phyloP scores from a whole-genome alignment of 2,888 invertebrate species.

The Eristalis pertinax region DNA sequence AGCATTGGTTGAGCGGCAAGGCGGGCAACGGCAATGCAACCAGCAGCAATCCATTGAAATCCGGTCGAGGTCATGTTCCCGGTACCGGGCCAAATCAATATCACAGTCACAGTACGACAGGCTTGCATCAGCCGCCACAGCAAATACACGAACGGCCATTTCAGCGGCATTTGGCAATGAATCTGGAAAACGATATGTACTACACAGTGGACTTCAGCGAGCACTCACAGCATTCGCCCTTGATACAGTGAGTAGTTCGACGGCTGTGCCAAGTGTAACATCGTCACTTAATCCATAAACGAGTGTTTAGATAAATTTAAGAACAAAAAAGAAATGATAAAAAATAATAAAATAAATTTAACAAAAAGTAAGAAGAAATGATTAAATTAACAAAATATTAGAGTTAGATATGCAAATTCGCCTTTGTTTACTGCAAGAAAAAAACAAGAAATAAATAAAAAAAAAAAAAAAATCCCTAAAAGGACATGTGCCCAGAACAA shows the following conservation, averaged over 20 bases:
- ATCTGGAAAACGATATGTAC: conserved; percentile 88
- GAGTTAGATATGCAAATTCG: conserved; percentile 65
- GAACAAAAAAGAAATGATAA: too few relatives aligned
- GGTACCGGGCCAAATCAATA: conserved; percentile 74
- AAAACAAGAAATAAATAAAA: neutral
- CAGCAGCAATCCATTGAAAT: conserved; percentile 70
- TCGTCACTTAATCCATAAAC: conserved; percentile 47
- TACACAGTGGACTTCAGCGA: conserved; percentile 90
- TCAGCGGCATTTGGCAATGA: conserved; percentile 83
- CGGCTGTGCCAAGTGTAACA: conserved; percentile 28
- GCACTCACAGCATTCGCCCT: conserved; percentile 87
- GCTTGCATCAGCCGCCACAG: conserved; percentile 75
- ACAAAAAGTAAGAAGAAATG: conserved; percentile 15
- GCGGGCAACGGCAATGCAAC: conserved; percentile 75
- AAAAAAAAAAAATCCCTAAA: neutral
- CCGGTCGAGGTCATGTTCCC: conserved; percentile 63
- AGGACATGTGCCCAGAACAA: neutral
- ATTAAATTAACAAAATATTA: conserved; percentile 39
- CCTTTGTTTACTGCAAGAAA: conserved; percentile 69
- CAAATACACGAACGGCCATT: conserved; percentile 81
- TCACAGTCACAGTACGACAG: conserved; percentile 71
- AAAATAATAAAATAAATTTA: conserved; percentile 2
- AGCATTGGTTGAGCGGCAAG: conserved; percentile 85
- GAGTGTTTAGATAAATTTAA: conserved; percentile 64
- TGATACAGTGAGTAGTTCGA: conserved; percentile 85